Base-by-base conservation (phyloP, 2,888 invertebrate genomes). In the Saturnia pavonia region DNA sequence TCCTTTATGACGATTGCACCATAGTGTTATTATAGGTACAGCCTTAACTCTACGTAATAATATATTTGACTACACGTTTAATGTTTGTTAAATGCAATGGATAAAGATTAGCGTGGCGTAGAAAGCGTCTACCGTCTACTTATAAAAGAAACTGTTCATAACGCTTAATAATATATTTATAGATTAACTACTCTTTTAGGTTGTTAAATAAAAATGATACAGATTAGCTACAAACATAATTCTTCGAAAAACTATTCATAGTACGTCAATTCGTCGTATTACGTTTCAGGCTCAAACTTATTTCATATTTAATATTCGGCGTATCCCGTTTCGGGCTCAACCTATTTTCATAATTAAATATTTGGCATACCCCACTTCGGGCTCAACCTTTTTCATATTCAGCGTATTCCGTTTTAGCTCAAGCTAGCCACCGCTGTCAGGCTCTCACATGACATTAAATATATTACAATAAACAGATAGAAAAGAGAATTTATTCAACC, bases 401-500 rank as follows among this genome's bases (percentile, higher is more conserved):
- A 43, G 8, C 43, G 43, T 43, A 7, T 43, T 43, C 43, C 9
- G 8, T 1, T 43, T 43, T 14, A 12, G 6, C 43, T 43, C 1
- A 14, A n/a, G n/a, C 43, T 1, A 43, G 19, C 48, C 19, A 19
- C 19, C 19, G 25, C 27, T 6, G 11, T 27, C 12, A 60, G 27
- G 14, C 27, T 27, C 25, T 14, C 57, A 25, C 57, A 27, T 60
- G 27, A 60, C 22, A 22, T 54, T 12, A 25, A 60, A 27, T 14
- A 14, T 4, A 60, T 12, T 12, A 60, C 12, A 45, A 42, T 12
- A 34, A 34, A 66, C n/a, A 66, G 1, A 19, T 45, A 45, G 27
- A 69, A 70, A 14, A n/a, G 27, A 22, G 12, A 25, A 57, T 22
- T 22, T 40, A 51, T n/a, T n/a, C 4, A 0, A 22, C 19, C 84